phyloP scores from a whole-genome alignment of 2,113 vertebrate species.

The Hydrolagus affinis region DNA sequence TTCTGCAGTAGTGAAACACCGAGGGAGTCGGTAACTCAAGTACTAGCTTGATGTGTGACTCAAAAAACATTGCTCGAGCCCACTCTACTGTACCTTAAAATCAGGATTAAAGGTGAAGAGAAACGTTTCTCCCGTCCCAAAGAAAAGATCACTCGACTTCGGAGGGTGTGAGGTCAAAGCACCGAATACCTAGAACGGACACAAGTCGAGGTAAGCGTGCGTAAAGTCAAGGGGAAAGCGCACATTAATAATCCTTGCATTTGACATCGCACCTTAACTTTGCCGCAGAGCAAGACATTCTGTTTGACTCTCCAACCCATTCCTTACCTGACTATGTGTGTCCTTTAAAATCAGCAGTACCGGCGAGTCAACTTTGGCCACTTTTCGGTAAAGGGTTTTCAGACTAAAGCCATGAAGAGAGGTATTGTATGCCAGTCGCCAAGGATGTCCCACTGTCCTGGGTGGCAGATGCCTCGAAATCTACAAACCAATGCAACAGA shows the following conservation, averaged over 20 bases:
- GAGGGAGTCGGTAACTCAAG: too few species aligned
- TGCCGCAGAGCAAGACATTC: neutral
- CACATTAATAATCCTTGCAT: neutral
- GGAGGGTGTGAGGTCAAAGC: slow-evolving; percentile 61
- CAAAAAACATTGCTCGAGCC: too few species aligned
- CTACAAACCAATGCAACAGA: slow-evolving; percentile 39
- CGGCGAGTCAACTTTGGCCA: slow-evolving; percentile 52
- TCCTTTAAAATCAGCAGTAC: slow-evolving; percentile 60
- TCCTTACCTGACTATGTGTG: slow-evolving; percentile 51
- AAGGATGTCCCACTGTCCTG: slow-evolving; percentile 53
- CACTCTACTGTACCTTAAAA: slow-evolving; percentile 52
- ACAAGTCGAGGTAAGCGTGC: neutral
- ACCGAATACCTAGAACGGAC: slow-evolving; percentile 52
- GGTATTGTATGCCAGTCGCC: slow-evolving; percentile 59
- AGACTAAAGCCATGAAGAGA: slow-evolving; percentile 59
- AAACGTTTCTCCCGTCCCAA: slow-evolving; percentile 65
- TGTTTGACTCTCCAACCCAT: neutral
- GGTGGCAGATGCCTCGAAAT: slow-evolving; percentile 58
- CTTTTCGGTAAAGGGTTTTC: slow-evolving; percentile 62
- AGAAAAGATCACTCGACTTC: slow-evolving; percentile 56
- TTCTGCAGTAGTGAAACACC: too few species aligned
- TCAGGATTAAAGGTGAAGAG: slow-evolving; percentile 62
- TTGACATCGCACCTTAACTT: neutral
- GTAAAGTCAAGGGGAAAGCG: neutral
- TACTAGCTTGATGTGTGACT: too few species aligned